phyloP scores from a whole-genome alignment of 2,113 vertebrate species.

The Oreochromis tanganicae region DNA sequence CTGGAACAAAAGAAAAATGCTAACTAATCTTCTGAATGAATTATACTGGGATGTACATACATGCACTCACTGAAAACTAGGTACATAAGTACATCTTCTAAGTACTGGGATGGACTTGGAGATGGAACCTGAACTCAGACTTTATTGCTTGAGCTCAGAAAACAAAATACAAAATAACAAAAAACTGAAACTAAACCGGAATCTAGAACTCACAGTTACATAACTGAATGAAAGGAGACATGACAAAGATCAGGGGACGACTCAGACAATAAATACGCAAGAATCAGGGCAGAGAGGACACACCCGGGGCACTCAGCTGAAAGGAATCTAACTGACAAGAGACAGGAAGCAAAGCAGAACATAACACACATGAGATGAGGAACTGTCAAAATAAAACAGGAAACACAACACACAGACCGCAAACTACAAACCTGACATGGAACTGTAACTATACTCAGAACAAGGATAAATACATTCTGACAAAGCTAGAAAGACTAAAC shows the following conservation, averaged over 20 bases:
- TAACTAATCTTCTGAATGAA: not conserved
- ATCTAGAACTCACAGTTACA: not conserved
- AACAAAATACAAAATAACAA: rapidly evolving
- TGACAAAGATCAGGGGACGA: not conserved
- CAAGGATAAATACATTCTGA: not conserved
- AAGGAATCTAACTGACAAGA: not conserved
- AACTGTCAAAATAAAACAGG: not conserved
- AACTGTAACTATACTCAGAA: not conserved
- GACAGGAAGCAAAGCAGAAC: not conserved
- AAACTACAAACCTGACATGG: not conserved
- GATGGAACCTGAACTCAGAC: not conserved
- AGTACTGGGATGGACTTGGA: not conserved
- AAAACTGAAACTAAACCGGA: not conserved
- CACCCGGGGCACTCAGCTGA: not conserved
- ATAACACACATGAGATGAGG: not conserved
- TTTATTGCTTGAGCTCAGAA: not conserved
- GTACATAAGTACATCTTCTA: not conserved
- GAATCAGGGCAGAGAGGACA: not conserved
- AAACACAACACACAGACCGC: not conserved
- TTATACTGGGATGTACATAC: not conserved
- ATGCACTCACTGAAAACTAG: not conserved
- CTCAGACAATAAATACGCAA: not conserved
- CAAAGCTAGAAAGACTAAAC: not conserved
- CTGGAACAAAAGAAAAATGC: not conserved
- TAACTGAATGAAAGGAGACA: not conserved